Conservation (phyloP, 2,797 vertebrate species). For the Synaphobranchus kaupii region DNA sequence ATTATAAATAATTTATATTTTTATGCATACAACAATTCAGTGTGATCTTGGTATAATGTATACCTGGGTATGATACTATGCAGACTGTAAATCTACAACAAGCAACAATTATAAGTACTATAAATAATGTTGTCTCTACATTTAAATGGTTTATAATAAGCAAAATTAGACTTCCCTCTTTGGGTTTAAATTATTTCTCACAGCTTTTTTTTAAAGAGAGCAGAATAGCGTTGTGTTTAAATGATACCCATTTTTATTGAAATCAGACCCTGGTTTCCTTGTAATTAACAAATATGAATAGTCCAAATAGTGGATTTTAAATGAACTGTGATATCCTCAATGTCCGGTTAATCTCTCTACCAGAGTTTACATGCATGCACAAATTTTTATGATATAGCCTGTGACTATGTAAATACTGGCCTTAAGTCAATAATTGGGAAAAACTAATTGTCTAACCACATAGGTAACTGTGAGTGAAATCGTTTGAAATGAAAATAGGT, state of each 20-base stretch:
- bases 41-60: neutral
- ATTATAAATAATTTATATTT: neutral
- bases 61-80: neutral
- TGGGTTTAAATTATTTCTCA: neutral
- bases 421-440: too few species aligned
- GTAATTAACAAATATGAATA: neutral
- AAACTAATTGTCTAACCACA: slow-evolving; percentile 34
- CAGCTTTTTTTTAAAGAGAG: neutral
- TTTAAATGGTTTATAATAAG: too few species aligned
- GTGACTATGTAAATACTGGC: slow-evolving; percentile 25
- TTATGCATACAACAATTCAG: neutral
- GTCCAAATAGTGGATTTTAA: neutral
- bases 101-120: too few species aligned
- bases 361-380: neutral
- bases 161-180: neutral
- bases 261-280: neutral
- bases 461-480: too few species aligned
- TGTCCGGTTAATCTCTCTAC: neutral
- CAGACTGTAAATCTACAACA: neutral
- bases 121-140: too few species aligned
- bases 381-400: neutral
- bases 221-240: too few species aligned
- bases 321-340: neutral
- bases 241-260: too few species aligned
- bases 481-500: slow-evolving; percentile 33